Base-by-base conservation (phyloP, 2,888 invertebrate genomes). In the Suillia variegata region DNA sequence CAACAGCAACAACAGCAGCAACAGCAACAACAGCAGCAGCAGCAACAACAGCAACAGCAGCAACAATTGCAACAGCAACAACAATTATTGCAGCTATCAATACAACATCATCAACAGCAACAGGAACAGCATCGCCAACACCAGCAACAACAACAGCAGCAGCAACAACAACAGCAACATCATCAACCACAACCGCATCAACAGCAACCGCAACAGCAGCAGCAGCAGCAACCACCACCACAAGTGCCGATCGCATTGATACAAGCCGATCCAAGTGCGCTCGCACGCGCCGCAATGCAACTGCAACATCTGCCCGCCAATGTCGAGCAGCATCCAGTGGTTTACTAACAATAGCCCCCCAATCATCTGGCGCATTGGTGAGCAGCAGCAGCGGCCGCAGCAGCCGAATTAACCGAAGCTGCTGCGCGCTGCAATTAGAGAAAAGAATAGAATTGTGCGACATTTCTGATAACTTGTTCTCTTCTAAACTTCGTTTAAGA, bases 291-390 rank as follows among this genome's bases (percentile, higher is more conserved):
- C 42, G 78, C 81, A 59, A 80, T 81, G 75, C 81, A 81, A 67
- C 61, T 82, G 61, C 81, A 81, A 63, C 81, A 81, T 70, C 70
- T 81, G 69, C 81, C 81, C 60, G 71, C 76, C 52, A 80, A 80
- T 66, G 82, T 81, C 33, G 82, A 81, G 59, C 81, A 81, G 61
- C 82, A 81, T 71, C 80, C 82, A 54, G 81, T 81, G 65, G 81
- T 82, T 66, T 81, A 81, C 74, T 81, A 80, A 76, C 78, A 75
- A 69, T 73, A 77, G 75, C 76, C n/a, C n/a, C n/a, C n/a, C n/a
- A n/a, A 70, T 58, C 61, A 64, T 54, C 17, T 53, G 15, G 12
- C 38, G 54, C 54, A 53, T 50, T 60, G 58, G 51, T 62, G 62
- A 59, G 42, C 59, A 54, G 38, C 61, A 51, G 66, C 73, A 21